Conservation (phyloP, 2,113 vertebrate species). For the Heloderma charlesbogerti region DNA sequence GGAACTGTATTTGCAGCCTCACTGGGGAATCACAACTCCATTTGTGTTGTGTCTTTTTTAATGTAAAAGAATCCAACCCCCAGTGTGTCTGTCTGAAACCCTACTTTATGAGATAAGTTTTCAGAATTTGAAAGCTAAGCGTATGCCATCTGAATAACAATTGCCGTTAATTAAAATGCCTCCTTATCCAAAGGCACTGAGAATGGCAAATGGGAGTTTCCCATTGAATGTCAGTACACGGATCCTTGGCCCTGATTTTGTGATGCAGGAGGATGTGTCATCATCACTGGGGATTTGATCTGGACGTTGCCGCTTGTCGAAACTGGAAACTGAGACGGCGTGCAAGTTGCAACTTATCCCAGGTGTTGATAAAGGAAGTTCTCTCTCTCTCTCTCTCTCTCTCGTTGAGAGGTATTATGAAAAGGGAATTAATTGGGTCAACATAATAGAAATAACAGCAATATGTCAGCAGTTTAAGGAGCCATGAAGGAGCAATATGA, state of each 20-base stretch:
- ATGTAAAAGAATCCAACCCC: background rate
- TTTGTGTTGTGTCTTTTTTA: background rate
- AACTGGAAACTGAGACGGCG: constrained; percentile 25
- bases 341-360: constrained; percentile 31
- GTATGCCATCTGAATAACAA: background rate
- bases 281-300: constrained; percentile 33
- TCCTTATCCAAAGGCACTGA: background rate
- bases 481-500: constrained; percentile 8
- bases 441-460: constrained; percentile 40
- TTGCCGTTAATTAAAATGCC: constrained; percentile 12
- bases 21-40: background rate
- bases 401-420: constrained; percentile 24
- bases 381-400: constrained; percentile 36
- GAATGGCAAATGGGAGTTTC: background rate
- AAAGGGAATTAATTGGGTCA: constrained; percentile 37
- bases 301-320: constrained; percentile 35
- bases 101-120: background rate
- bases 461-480: constrained; percentile 27
- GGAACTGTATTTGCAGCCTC: background rate
- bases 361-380: constrained; percentile 39
- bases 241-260: constrained; percentile 36
- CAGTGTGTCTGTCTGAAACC: background rate
- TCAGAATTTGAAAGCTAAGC: background rate
- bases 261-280: constrained; percentile 26
- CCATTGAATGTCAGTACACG: background rate